phyloP scores from a whole-genome alignment of 2,113 vertebrate species.

The Aptenodytes patagonicus region DNA sequence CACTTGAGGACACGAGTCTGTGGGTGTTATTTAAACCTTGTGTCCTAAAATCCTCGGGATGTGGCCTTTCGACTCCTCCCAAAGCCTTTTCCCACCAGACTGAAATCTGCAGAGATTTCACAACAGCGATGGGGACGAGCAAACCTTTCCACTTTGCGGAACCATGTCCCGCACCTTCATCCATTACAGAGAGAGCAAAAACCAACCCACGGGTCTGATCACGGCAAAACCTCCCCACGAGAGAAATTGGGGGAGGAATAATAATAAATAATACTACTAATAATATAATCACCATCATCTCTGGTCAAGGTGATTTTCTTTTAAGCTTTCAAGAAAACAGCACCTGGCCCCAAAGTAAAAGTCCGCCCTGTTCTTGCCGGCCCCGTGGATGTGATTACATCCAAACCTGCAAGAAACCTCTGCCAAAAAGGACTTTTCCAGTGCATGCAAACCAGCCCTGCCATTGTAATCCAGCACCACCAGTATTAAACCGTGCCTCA shows the following conservation, averaged over 20 bases:
- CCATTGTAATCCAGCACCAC: not conserved
- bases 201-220: not conserved
- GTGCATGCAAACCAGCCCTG: not conserved
- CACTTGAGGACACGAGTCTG: accelerated
- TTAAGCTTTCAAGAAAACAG: not conserved
- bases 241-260: not conserved
- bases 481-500: not conserved
- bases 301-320: not conserved
- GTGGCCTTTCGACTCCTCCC: not conserved
- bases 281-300: not conserved
- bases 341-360: not conserved
- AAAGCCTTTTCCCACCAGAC: not conserved
- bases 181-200: not conserved
- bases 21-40: accelerated
- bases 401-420: not conserved
- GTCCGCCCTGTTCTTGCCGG: not conserved
- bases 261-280: too few species aligned
- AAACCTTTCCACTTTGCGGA: not conserved
- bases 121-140: constrained; percentile 21
- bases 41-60: not conserved
- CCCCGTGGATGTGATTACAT: accelerated
- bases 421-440: not conserved
- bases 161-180: accelerated
- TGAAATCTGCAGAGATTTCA: not conserved
- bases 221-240: not conserved